Conservation (phyloP, 2,113 vertebrate species). For the Circaetus cinerascens region DNA sequence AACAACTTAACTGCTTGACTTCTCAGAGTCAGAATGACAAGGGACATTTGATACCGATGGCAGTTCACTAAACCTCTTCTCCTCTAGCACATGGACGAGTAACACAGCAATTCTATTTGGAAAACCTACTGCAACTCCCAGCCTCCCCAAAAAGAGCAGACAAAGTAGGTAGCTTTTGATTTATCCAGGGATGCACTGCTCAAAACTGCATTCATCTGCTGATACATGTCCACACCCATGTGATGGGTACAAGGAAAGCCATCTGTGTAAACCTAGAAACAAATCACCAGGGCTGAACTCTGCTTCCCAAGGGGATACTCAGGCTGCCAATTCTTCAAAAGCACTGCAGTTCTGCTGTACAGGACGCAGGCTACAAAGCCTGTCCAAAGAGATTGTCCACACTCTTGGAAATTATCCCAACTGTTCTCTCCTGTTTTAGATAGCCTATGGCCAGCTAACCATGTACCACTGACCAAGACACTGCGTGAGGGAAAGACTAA, state of each 20-base stretch:
- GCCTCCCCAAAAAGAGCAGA: not conserved
- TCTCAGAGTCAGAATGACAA: not conserved
- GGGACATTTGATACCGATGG: not conserved
- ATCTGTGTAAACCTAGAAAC: not conserved
- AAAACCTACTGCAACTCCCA: not conserved
- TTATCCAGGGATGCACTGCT: not conserved
- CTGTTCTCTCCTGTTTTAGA: not conserved
- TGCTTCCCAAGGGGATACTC: not conserved
- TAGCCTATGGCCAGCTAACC: not conserved
- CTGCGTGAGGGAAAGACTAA: not conserved
- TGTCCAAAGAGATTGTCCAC: not conserved
- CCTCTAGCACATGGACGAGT: not conserved
- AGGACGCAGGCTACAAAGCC: not conserved
- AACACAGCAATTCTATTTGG: not conserved
- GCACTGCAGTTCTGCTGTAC: not conserved
- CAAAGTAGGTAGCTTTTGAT: not conserved
- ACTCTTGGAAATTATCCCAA: not conserved
- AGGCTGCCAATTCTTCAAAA: not conserved
- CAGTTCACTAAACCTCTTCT: not conserved
- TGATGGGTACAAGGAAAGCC: fast-evolving
- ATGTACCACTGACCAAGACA: fast-evolving
- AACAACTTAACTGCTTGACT: not conserved
- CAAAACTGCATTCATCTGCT: not conserved
- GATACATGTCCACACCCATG: fast-evolving
- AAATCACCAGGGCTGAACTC: not conserved